Evolutionary conservation across 2,797 vertebrate species (phyloP).

Genomic region (Mormyrus proboscirostris): DNA sequence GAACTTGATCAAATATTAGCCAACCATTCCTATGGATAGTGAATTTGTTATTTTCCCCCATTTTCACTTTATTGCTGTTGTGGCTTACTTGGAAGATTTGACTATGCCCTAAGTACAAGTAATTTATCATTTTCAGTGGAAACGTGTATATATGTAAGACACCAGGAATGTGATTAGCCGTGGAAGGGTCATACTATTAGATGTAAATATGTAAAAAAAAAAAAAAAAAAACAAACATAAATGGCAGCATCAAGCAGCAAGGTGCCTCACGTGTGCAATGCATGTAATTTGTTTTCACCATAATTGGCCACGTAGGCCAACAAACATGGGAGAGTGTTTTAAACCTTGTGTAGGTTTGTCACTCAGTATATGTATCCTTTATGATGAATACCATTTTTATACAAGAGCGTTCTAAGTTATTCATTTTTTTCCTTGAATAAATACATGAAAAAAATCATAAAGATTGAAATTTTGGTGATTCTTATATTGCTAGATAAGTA

Average conservation of each 20-base stretch:
- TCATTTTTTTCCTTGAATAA: constrained; percentile 1
- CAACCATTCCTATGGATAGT: not conserved
- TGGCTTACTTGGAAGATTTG: not conserved
- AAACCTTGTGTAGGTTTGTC: constrained; percentile 3
- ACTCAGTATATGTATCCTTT: not conserved
- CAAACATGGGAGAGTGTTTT: not conserved
- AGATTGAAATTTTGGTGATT: not conserved
- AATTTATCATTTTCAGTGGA: not conserved
- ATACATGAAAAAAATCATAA: not conserved
- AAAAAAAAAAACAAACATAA: not conserved
- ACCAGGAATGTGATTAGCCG: not conserved
- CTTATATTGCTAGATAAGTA: not conserved
- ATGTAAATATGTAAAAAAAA: constrained; percentile 2
- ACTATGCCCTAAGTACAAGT: not conserved
- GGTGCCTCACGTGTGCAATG: constrained; percentile 16
- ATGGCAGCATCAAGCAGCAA: constrained; percentile 17
- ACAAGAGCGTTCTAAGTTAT: not conserved
- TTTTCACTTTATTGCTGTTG: not conserved
- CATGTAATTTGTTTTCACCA: constrained; percentile 17
- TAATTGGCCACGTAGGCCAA: not conserved
- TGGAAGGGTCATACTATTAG: not conserved
- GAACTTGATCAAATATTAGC: not conserved
- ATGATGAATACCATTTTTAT: not conserved
- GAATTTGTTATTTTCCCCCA: not conserved
- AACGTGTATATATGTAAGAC: not conserved